phyloP scores from a whole-genome alignment of 2,113 vertebrate species.

The Coracopsis vasa region DNA sequence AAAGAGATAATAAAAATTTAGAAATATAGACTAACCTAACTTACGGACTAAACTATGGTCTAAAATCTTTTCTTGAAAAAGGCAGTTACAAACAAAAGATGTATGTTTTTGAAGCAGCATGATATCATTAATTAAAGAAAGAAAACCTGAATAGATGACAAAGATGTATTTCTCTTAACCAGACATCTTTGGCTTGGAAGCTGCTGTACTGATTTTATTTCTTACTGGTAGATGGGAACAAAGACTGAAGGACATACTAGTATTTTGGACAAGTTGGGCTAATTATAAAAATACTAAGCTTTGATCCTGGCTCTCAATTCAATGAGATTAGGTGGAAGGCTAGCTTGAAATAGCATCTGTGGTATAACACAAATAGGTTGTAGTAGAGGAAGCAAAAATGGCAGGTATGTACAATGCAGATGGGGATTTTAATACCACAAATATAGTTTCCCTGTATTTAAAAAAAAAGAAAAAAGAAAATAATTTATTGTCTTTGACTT shows the following conservation, averaged over 20 bases:
- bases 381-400: not conserved
- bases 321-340: not conserved
- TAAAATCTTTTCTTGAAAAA: not conserved
- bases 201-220: not conserved
- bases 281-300: not conserved
- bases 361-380: not conserved
- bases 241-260: not conserved
- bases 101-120: not conserved
- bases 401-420: not conserved
- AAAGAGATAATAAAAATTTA: not conserved
- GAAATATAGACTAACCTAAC: not conserved
- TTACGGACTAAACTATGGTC: not conserved
- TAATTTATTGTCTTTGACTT: conserved; percentile 63
- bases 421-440: not conserved
- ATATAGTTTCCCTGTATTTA: not conserved
- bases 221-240: not conserved
- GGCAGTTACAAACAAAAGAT: not conserved
- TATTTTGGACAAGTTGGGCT: not conserved
- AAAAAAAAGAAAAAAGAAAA: not conserved
- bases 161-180: not conserved
- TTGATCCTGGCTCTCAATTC: not conserved
- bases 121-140: not conserved
- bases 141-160: not conserved
- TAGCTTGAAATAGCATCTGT: not conserved
- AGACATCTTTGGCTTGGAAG: not conserved